phyloP scores from a whole-genome alignment of 2,888 invertebrate genomes.

The Nomada fucata region DNA sequence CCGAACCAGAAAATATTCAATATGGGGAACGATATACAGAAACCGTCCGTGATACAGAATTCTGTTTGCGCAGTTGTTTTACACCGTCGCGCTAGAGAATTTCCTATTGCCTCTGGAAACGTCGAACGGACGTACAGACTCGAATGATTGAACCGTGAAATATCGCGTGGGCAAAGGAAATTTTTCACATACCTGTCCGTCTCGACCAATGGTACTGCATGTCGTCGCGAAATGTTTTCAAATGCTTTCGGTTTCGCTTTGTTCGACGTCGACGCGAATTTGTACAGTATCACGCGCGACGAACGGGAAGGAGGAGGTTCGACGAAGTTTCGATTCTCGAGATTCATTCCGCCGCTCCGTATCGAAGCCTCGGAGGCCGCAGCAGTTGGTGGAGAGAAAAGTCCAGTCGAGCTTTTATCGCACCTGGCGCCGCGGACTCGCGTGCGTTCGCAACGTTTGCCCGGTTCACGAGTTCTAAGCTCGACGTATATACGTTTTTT shows the following conservation, averaged over 20 bases:
- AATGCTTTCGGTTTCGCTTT: too few relatives aligned
- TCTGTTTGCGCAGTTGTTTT: too few relatives aligned
- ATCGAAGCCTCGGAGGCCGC: constrained; percentile 12
- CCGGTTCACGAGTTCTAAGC: constrained; percentile 16
- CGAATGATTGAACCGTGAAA: too few relatives aligned
- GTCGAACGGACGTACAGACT: too few relatives aligned
- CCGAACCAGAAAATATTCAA: constrained; percentile 17
- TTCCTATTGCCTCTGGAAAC: background rate
- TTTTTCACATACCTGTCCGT: too few relatives aligned
- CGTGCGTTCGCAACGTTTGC: constrained; percentile 67
- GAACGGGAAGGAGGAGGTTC: background rate
- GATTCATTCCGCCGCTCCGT: background rate
- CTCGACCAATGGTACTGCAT: too few relatives aligned
- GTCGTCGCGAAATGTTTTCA: background rate
- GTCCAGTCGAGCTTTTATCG: constrained; percentile 57
- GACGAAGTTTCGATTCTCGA: background rate
- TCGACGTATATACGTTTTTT: constrained; percentile 18
- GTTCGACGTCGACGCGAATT: too few relatives aligned
- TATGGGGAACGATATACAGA: background rate
- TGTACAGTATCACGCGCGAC: background rate
- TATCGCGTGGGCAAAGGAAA: too few relatives aligned
- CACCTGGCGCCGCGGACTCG: constrained; percentile 60
- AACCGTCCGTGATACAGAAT: background rate
- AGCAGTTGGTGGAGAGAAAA: constrained; percentile 25
- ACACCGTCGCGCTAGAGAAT: background rate